Conservation (phyloP, 2,888 invertebrate species). For the Ptychoptera albimana region DNA sequence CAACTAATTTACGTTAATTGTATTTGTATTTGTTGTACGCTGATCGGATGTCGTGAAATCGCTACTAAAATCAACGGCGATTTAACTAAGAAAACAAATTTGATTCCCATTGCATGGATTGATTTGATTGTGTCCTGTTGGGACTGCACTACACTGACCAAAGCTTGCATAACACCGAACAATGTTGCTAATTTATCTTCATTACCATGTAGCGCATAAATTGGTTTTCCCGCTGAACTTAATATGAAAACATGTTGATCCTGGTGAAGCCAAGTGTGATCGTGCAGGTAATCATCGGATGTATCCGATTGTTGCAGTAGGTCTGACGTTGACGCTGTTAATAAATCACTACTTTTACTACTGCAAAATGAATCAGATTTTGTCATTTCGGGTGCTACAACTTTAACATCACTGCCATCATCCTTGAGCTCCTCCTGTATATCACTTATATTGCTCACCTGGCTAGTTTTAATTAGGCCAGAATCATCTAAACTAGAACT, state of each 20-base stretch:
- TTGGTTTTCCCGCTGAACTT: slow-evolving; percentile 92
- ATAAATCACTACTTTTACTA: slow-evolving; percentile 15
- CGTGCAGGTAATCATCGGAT: slow-evolving; percentile 43
- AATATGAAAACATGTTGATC: slow-evolving; percentile 88
- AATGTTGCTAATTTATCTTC: slow-evolving; percentile 88
- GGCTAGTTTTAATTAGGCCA: slow-evolving; percentile 35
- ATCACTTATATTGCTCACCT: slow-evolving; percentile 40
- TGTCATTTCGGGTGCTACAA: too few relatives aligned
- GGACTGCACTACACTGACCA: slow-evolving; percentile 78
- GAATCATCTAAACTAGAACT: slow-evolving; percentile 31
- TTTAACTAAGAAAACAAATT: slow-evolving; percentile 80
- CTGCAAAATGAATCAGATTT: slow-evolving; percentile 15
- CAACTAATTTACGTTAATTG: slow-evolving; percentile 61
- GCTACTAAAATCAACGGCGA: slow-evolving; percentile 85
- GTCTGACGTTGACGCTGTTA: slow-evolving; percentile 3
- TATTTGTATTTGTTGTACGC: slow-evolving; percentile 64
- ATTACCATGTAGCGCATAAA: slow-evolving; percentile 83
- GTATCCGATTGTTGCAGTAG: background rate
- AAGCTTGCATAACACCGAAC: slow-evolving; percentile 87
- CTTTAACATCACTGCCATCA: slow-evolving; percentile 16
- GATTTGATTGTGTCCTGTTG: slow-evolving; percentile 71
- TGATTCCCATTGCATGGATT: slow-evolving; percentile 70
- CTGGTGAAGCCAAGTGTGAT: slow-evolving; percentile 60
- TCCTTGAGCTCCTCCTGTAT: slow-evolving; percentile 39
- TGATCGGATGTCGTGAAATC: slow-evolving; percentile 68